These are phyloP conservation scores for Loripinus fragilis DNA, from an alignment of 2,888 invertebrate genomes.

Conservation along the genomic window DNA sequence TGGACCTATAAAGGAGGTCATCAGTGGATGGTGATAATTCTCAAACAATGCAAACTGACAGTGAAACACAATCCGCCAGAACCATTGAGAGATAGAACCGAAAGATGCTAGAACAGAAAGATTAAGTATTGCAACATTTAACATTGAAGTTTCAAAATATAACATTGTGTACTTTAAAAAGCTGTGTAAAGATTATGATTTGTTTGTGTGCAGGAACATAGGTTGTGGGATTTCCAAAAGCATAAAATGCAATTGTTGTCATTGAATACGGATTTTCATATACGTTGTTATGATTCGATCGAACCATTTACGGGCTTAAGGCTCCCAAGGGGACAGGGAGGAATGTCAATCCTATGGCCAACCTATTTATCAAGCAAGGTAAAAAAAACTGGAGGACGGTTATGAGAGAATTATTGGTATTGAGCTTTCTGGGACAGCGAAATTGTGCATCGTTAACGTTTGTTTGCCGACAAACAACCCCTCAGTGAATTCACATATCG, in stretches of 20 bases:
- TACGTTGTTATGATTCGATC: neutral
- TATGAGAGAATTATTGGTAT: neutral
- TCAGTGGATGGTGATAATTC: neutral
- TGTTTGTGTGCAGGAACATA: neutral
- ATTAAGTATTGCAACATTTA: neutral
- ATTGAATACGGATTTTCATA: neutral
- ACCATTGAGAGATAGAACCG: neutral
- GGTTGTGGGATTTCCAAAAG: neutral
- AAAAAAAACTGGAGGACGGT: neutral
- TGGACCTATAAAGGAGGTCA: neutral
- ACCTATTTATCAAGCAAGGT: neutral
- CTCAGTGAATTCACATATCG: neutral
- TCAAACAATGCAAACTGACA: neutral
- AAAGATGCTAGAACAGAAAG: neutral
- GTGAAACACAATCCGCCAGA: neutral
- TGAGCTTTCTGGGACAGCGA: neutral
- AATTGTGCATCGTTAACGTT: neutral
- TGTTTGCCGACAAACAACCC: neutral
- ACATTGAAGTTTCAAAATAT: neutral
- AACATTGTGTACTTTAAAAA: neutral
- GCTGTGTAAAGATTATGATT: slow-evolving; percentile 2
- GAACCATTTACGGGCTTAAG: neutral
- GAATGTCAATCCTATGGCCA: neutral
- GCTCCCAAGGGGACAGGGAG: slow-evolving; percentile 1
- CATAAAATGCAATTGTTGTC: neutral